Conservation (phyloP, 1,140 invertebrate genomes). For the Periplaneta americana region DNA sequence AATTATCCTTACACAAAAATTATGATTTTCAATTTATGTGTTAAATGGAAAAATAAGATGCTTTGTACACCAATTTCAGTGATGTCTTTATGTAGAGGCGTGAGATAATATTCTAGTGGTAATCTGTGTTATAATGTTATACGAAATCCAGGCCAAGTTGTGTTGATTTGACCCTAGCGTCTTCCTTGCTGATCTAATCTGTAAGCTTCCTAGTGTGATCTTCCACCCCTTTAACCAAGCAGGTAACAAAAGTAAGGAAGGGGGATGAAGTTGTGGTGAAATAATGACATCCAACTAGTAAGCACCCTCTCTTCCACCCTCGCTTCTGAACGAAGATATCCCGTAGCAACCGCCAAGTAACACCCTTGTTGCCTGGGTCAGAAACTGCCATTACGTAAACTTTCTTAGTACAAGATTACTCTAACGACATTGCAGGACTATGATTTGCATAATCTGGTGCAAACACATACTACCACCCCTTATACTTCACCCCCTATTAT, state of each 20-base stretch:
- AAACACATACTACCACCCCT: background rate
- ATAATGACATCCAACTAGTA: background rate
- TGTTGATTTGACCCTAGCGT: no score
- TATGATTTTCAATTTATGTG: no score
- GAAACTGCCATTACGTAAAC: background rate
- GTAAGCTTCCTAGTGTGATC: background rate
- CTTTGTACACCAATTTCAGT: no score
- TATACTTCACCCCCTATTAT: background rate
- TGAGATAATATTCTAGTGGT: no score
- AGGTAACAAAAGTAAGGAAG: background rate
- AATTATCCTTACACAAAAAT: no score
- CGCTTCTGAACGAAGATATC: background rate
- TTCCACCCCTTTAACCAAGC: background rate
- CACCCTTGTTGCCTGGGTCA: background rate
- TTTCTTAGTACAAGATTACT: background rate
- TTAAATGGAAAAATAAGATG: no score
- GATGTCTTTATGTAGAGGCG: no score
- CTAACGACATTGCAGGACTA: background rate
- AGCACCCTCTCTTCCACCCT: background rate
- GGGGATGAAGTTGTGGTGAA: no score
- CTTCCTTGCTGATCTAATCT: no score
- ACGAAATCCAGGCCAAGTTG: no score
- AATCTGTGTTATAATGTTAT: no score
- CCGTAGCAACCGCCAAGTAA: background rate
- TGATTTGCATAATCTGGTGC: background rate